Evolutionary conservation across 2,113 vertebrate genomes (phyloP).

Genomic region (Cinclus mexicanus): DNA sequence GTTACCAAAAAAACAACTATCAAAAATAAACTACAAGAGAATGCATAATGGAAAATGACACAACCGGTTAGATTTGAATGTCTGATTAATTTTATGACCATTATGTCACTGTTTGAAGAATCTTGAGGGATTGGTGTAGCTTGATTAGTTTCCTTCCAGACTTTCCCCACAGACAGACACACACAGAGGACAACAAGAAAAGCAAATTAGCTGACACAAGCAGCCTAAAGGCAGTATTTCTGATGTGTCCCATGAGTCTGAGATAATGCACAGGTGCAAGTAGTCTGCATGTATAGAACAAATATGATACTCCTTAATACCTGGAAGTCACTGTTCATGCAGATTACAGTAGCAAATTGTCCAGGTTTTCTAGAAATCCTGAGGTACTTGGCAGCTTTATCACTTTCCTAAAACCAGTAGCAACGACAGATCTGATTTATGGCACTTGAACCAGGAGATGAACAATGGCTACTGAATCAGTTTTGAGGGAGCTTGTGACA

Average conservation of each 20-base stretch:
- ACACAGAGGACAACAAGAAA: slow-evolving; percentile 27
- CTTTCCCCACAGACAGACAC: background rate
- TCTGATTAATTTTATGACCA: background rate
- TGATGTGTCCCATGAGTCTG: background rate
- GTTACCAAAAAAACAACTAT: background rate
- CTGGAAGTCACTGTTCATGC: background rate
- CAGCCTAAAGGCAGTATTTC: background rate
- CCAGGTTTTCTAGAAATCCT: background rate
- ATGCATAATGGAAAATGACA: background rate
- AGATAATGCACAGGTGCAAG: background rate
- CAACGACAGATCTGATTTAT: background rate
- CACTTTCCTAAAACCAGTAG: background rate
- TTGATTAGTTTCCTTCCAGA: background rate
- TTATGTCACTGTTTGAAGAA: background rate
- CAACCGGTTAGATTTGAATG: background rate
- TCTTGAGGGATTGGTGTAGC: background rate
- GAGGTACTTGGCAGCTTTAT: background rate
- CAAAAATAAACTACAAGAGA: background rate
- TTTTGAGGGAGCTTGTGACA: background rate
- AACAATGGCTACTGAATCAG: background rate
- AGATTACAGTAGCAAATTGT: background rate
- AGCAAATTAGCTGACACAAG: slow-evolving; percentile 2
- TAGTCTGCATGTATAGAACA: background rate
- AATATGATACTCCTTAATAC: background rate
- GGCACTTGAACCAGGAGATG: background rate